Base-by-base conservation (phyloP, 2,113 vertebrate genomes). In the Dicentrarchus labrax region DNA sequence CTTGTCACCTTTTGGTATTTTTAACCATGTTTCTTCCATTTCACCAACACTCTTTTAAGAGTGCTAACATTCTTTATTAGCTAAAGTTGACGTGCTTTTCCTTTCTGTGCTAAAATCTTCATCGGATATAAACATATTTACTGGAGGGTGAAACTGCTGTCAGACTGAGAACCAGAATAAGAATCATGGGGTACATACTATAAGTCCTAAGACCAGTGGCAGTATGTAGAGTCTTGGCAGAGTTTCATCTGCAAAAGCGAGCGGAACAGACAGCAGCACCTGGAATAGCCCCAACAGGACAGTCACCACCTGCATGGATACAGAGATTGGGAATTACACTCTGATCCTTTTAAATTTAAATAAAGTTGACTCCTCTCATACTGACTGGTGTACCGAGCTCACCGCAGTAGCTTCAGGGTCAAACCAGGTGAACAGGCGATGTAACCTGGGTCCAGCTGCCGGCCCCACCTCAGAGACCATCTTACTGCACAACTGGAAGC, bases 251-350 rank as follows among this genome's bases (percentile, higher is more conserved):
- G 80, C 1, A 43, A 79, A 83, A 66, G 83, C 87, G 1, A 93
- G 43, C 0, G 91, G 90, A 21, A 89, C n/a, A 45, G 92, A 80
- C 65, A 96, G 76, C 22, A 96, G 21, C 39, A 95, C 4, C 78
- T 95, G 95, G 78, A 95, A 86, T 47, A 94, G 56, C n/a, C 95
- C 95, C 30, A 95, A 30, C 66, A 96, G 80, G 82, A 95, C 93
- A 51, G 91, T 85, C 70, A 93, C 78, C 80, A 95, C 91, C 95
- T 96, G 64, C 7, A 82, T 16, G 73, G 0, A 77, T 43, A 70
- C 3, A 75, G 0, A 60, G 4, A 24, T 30, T 15, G 64, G 24
- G 38, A 22, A 3, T 76, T 24, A 79, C 22, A 21, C 6, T 13
- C 2, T 3, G 15, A 51, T 30, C 30, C 30, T 5, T 43, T 69